A percentile compares a stretch with the other conserved stretches of the same genome.
Conservation (phyloP, 2,888 invertebrate species). For the Nomada fabriciana region DNA sequence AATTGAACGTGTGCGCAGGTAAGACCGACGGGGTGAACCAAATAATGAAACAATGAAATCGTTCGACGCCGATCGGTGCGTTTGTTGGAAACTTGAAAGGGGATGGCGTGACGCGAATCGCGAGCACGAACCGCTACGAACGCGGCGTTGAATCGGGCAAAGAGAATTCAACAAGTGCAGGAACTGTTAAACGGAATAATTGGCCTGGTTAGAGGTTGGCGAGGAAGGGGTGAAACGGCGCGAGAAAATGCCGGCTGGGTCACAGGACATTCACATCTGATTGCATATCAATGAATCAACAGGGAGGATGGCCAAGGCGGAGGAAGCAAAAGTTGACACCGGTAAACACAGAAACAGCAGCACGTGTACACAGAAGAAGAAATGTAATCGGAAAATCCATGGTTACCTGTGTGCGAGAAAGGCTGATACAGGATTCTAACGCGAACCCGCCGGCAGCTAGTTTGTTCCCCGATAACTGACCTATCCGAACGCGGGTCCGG, state of each 20-base stretch:
- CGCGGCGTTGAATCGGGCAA: constrained; percentile 13
- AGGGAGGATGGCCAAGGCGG: too few relatives aligned
- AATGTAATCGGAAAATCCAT: constrained; percentile 40
- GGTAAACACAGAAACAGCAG: not conserved
- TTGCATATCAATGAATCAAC: too few relatives aligned
- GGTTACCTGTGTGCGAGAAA: constrained; percentile 54
- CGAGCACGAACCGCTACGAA: constrained; percentile 26
- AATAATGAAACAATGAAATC: not conserved
- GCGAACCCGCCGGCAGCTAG: constrained; percentile 60
- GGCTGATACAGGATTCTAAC: constrained; percentile 64
- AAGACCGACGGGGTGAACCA: too few relatives aligned
- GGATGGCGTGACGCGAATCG: constrained; percentile 26
- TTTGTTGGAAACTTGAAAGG: constrained; percentile 1
- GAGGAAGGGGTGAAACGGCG: not conserved
- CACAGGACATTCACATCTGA: not conserved
- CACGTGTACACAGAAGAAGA: not conserved
- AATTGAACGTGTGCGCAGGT: not conserved
- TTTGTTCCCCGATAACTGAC: constrained; percentile 69
- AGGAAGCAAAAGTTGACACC: not conserved
- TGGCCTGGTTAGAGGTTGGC: not conserved
- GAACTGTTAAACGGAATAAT: constrained; percentile 30
- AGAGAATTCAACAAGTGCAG: constrained; percentile 62
- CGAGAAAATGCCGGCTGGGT: not conserved
- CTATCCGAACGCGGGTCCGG: constrained; percentile 68
- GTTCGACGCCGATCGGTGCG: constrained; percentile 9